These are phyloP conservation scores for Coelogynopora nodosa DNA, from an alignment of 2,888 invertebrate species.

Conservation along the genomic window DNA sequence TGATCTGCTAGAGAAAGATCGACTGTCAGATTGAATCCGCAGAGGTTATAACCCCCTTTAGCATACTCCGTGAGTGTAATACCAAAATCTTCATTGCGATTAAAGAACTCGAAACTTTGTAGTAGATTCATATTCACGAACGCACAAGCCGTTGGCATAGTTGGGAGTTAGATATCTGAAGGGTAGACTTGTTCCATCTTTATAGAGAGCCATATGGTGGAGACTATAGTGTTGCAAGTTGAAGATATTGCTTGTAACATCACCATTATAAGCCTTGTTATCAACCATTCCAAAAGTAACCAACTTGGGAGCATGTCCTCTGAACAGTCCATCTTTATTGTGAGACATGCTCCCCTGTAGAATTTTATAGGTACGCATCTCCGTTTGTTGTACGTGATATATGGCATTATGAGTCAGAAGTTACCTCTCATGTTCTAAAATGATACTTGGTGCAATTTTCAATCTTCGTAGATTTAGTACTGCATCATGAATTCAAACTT, in stretches of 20 bases:
- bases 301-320: not conserved
- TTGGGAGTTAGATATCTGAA: not conserved
- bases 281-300: conserved; percentile 27
- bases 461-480: not conserved
- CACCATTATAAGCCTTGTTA: conserved; percentile 21
- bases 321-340: not conserved
- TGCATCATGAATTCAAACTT: not conserved
- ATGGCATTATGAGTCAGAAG: conserved; percentile 12
- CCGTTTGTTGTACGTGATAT: conserved; percentile 22
- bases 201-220: not conserved
- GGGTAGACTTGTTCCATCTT: conserved; percentile 8
- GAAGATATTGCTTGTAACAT: not conserved
- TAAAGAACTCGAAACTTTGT: not conserved
- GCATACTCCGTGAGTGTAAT: not conserved
- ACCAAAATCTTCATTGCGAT: conserved; percentile 13
- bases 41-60: not conserved
- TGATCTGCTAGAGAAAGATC: not conserved
- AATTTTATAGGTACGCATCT: conserved; percentile 9
- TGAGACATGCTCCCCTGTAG: not conserved
- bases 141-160: not conserved
- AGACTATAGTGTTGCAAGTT: conserved; percentile 32
- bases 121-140: not conserved
- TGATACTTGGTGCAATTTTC: not conserved
- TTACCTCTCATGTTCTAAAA: conserved; percentile 15
- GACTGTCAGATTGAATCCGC: not conserved